Conservation (phyloP, 2,888 invertebrate species). For the Aspidapion aeneum region DNA sequence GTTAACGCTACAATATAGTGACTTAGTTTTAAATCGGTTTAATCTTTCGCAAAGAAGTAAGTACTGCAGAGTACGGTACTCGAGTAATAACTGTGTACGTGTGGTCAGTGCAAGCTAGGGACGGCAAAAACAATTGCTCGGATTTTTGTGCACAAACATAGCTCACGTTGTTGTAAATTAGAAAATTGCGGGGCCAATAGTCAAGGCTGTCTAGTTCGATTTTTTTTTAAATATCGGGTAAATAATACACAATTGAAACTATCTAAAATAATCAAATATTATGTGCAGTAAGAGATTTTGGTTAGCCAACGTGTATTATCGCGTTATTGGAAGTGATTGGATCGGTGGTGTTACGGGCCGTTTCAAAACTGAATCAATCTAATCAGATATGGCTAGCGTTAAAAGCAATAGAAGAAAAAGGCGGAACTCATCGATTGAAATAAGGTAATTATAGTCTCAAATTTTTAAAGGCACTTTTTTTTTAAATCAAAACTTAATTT, state of each 20-base stretch:
- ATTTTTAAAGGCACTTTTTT: too few species aligned
- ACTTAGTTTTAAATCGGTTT: neutral
- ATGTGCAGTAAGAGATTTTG: neutral
- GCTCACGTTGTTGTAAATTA: neutral
- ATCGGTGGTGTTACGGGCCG: neutral
- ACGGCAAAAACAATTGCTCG: neutral
- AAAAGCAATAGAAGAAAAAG: slow-evolving; percentile 1
- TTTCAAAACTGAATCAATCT: neutral
- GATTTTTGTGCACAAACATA: neutral
- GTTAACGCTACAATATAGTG: neutral
- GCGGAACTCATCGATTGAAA: neutral
- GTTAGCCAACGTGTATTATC: neutral
- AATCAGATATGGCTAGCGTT: neutral
- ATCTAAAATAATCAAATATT: neutral
- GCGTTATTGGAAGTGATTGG: neutral
- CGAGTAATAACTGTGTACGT: neutral
- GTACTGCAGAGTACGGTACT: neutral
- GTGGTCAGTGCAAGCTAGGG: neutral
- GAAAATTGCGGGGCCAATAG: neutral
- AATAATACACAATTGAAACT: neutral
- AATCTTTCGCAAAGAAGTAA: neutral
- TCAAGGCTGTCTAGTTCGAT: slow-evolving; percentile 20
- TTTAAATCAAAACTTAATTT: too few species aligned
- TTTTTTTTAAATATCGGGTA: slow-evolving; percentile 10
- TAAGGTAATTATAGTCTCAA: too few species aligned